Evolutionary conservation across 1,140 invertebrate genomes (phyloP).

Genomic region (Drosophila navojoa): DNA sequence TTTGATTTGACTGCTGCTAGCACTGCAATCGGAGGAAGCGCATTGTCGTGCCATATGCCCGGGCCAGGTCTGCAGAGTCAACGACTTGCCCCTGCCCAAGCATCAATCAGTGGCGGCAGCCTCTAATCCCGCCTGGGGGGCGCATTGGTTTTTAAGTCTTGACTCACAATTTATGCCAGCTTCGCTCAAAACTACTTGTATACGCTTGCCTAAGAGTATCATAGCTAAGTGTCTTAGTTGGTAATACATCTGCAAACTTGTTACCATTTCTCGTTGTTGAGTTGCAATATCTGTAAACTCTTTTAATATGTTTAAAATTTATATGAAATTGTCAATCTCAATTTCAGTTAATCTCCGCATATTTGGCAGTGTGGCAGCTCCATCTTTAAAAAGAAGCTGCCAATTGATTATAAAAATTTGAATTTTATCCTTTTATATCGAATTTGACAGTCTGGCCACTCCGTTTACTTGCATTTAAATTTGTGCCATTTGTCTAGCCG

Average conservation of each 20-base stretch:
- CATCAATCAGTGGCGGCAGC: slow-evolving; percentile 40
- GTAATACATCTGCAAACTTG: neutral
- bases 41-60: slow-evolving; percentile 23
- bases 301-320: neutral
- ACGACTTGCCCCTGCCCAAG: slow-evolving; percentile 35
- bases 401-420: too few species aligned
- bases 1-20: slow-evolving; percentile 56
- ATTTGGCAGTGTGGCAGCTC: too few species aligned
- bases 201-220: neutral
- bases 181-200: slow-evolving; percentile 50
- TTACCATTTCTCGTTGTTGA: neutral
- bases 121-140: slow-evolving; percentile 67
- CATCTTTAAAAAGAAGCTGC: too few species aligned
- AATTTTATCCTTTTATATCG: neutral
- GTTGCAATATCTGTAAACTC: neutral
- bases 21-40: slow-evolving; percentile 41
- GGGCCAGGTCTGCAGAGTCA: slow-evolving; percentile 21
- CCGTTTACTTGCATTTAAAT: neutral
- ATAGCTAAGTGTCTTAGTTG: neutral
- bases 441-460: neutral
- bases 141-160: slow-evolving; percentile 40
- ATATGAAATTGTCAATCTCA: too few species aligned
- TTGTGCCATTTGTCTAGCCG: neutral
- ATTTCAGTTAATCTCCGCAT: too few species aligned
- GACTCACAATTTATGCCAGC: slow-evolving; percentile 62